These are phyloP conservation scores for Orgyia antiqua DNA, from an alignment of 2,888 invertebrate genomes.

Conservation along the genomic window DNA sequence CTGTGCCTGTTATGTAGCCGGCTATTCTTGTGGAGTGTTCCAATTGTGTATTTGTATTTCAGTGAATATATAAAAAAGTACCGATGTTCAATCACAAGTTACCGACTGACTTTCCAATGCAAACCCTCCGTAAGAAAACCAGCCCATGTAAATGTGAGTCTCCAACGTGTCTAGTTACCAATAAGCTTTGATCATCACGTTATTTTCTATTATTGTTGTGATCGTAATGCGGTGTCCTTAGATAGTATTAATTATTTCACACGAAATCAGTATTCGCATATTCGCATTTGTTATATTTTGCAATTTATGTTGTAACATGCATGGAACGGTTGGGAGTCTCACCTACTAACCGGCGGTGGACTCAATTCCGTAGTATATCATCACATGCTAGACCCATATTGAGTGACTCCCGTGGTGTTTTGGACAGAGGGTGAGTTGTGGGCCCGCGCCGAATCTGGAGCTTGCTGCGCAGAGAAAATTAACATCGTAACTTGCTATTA, in stretches of 20 bases:
- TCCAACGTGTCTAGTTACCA: constrained; percentile 38
- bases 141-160: constrained; percentile 96
- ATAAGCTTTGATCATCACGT: constrained; percentile 34
- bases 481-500: constrained; percentile 58
- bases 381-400: constrained; percentile 49
- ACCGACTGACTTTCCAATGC: constrained; percentile 84
- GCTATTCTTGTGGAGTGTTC: constrained; percentile 40
- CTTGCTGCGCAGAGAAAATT: constrained; percentile 48
- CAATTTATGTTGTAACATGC: constrained; percentile 60
- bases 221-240: constrained; percentile 51
- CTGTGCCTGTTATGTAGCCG: constrained; percentile 34
- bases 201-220: constrained; percentile 33
- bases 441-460: constrained; percentile 46
- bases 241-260: constrained; percentile 57
- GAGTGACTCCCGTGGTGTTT: constrained; percentile 64
- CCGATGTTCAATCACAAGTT: constrained; percentile 79
- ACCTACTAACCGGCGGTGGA: constrained; percentile 39
- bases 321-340: constrained; percentile 54
- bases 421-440: constrained; percentile 71
- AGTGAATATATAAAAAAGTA: constrained; percentile 54
- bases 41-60: constrained; percentile 64
- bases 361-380: constrained; percentile 29
- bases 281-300: constrained; percentile 68
- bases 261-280: constrained; percentile 48
- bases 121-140: constrained; percentile 95